Base-by-base conservation (phyloP, 2,797 vertebrate species). In the Knipowitschia caucasica region DNA sequence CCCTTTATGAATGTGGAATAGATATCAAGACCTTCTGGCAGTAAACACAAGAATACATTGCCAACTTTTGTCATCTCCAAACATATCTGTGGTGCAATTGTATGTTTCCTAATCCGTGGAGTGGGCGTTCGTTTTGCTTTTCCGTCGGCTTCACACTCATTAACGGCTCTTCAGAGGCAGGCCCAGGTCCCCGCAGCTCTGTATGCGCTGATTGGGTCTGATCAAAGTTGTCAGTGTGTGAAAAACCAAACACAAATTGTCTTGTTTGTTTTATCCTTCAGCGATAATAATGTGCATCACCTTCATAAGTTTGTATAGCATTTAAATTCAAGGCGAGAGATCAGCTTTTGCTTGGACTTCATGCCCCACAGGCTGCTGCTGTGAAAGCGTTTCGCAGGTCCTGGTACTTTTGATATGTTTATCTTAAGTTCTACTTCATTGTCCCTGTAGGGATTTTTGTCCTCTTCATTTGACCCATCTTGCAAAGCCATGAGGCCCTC, bases 131-230 rank as follows among this genome's bases (percentile, higher is more conserved):
- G 27, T 53, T 61, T 52, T 34, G 24, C 34, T 20, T 50, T 49
- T 59, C 15, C 45, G 52, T 67, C 43, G 20, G 53, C 45, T 50
- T 51, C 67, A 71, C 62, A 50, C 20, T 57, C 36, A 1, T 12
- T 54, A 58, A 46, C 36, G 23, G 9, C 1, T 24, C 55, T 40
- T 38, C 53, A 53, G 56, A 39, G 45, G 50, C 39, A 29, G 27
- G 10, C 7, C 29, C 47, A 4, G 3, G 4, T 15, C 39, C n/a
- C 0, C 18, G 0, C 18, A 25, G 59, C 56, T 18, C 56, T n/a
- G 45, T 5, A 21, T 43, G 53, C n/a, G n/a, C 30, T 50, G 59
- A 62, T 69, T 61, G 18, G n/a, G 27, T 64, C 29, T 33, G 50
- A 54, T 43, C 45, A 17, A 49, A 27, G 15, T 20, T 4, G 25